These are phyloP conservation scores for Microctonus hyperodae DNA, from an alignment of 2,888 invertebrate genomes.

Conservation along the genomic window DNA sequence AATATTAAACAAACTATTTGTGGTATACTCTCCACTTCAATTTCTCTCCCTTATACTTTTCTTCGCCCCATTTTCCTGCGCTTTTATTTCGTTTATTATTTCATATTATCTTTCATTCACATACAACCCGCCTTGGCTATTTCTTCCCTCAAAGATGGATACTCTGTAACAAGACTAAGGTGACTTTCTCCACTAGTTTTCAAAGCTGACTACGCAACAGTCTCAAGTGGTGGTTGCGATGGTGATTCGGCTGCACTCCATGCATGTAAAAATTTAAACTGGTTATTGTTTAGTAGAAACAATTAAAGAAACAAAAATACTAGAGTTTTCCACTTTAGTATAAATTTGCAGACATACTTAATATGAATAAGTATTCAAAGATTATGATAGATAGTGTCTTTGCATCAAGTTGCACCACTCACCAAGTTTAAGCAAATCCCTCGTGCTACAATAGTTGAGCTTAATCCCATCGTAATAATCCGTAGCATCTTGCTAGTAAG, in stretches of 20 bases:
- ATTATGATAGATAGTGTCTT: background rate
- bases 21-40: background rate
- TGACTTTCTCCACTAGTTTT: conserved; percentile 20
- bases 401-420: background rate
- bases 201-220: background rate
- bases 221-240: conserved; percentile 33
- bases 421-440: conserved; percentile 45
- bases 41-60: background rate
- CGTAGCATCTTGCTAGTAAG: conserved; percentile 43
- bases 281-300: conserved; percentile 13
- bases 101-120: background rate
- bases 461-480: conserved; percentile 52
- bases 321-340: too few species aligned
- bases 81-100: background rate
- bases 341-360: too few species aligned
- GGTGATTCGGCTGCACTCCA: conserved; percentile 14
- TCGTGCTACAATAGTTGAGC: conserved; percentile 45
- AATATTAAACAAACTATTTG: conserved; percentile 25
- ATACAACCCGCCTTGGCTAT: background rate
- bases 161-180: conserved; percentile 7
- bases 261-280: conserved; percentile 25
- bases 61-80: background rate
- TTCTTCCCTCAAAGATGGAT: background rate
- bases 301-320: conserved; percentile 18
- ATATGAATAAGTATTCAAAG: background rate